Percentiles rank a stretch among this genome's conserved stretches.
Evolutionary conservation across 2,113 vertebrate genomes (phyloP).

Genomic region (Pelvicachromis taeniatus): DNA sequence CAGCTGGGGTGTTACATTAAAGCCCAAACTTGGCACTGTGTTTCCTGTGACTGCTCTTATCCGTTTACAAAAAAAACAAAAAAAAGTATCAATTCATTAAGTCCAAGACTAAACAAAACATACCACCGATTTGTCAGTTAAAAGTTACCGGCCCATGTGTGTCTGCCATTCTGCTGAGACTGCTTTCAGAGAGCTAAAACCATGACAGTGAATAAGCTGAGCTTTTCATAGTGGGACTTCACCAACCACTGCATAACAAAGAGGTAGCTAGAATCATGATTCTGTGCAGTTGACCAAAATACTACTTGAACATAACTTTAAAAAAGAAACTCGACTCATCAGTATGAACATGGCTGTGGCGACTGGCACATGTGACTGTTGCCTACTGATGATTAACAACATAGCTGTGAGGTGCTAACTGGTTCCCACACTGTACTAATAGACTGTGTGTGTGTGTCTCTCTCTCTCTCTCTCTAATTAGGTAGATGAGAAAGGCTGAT

Average conservation of each 20-base stretch:
- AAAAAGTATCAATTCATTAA: background rate
- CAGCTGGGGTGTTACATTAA: background rate
- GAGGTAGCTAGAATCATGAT: background rate
- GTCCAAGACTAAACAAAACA: background rate
- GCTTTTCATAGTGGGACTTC: background rate
- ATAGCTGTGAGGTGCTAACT: background rate
- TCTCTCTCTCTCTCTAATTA: too few species aligned
- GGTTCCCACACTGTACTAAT: background rate
- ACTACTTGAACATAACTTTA: background rate
- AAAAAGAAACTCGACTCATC: background rate
- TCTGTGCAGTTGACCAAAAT: background rate
- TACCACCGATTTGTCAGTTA: background rate
- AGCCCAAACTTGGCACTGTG: background rate
- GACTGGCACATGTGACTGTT: background rate
- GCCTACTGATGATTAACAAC: background rate
- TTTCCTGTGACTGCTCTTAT: background rate
- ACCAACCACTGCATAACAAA: background rate
- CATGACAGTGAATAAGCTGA: background rate
- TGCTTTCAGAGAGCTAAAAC: background rate
- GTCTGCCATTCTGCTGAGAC: background rate
- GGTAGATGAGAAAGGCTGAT: background rate
- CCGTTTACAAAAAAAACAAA: background rate
- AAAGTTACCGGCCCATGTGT: background rate
- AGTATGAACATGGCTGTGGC: background rate
- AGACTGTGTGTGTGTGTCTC: background rate